Conservation (phyloP, 2,797 vertebrate genomes). For the Muscicapa comitata region DNA sequence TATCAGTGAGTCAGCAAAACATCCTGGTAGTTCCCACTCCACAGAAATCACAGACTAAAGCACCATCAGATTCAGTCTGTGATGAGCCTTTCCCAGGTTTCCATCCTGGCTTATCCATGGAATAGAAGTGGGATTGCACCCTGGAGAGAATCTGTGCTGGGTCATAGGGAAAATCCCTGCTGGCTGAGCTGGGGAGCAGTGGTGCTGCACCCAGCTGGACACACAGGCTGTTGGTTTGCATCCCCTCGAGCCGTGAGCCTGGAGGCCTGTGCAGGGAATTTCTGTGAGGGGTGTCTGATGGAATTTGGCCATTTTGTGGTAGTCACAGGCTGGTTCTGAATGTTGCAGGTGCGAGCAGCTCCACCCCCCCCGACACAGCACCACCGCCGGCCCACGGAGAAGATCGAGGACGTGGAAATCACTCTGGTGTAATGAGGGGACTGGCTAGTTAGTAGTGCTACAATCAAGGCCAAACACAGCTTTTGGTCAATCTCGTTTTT, state of each 20-base stretch:
- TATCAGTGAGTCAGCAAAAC: neutral
- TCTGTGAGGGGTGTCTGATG: neutral
- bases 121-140: neutral
- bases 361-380: conserved; percentile 94
- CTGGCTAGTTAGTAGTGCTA: conserved; percentile 27
- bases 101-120: accelerated
- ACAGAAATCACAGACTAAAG: neutral
- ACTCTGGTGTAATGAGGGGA: conserved; percentile 87
- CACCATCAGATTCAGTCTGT: neutral
- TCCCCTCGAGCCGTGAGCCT: accelerated
- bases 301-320: neutral
- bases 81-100: neutral
- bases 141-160: neutral
- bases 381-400: conserved; percentile 84
- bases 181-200: accelerated
- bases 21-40: neutral
- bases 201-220: neutral
- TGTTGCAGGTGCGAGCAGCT: conserved; percentile 89
- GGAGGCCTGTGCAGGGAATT: accelerated
- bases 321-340: neutral
- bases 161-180: accelerated
- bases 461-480: conserved; percentile 66
- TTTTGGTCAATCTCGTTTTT: conserved; percentile 66
- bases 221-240: accelerated
- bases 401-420: conserved; percentile 96